phyloP scores from a whole-genome alignment of 2,797 vertebrate genomes.

The Fringilla coelebs region DNA sequence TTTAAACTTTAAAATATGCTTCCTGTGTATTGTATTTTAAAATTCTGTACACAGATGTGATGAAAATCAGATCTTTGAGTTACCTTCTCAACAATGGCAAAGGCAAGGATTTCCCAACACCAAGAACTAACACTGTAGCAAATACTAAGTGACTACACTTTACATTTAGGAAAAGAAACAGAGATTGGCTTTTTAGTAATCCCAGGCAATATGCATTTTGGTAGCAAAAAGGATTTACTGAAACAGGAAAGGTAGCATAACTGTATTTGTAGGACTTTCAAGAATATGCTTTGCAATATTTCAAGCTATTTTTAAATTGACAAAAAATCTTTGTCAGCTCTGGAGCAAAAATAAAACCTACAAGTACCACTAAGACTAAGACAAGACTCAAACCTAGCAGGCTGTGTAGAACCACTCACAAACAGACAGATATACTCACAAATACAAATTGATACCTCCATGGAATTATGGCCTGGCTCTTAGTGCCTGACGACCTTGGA shows the following conservation, averaged over 20 bases:
- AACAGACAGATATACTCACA: background rate
- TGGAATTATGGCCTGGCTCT: background rate
- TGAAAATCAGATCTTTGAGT: background rate
- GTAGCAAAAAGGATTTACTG: background rate
- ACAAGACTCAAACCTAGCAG: background rate
- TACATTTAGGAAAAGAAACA: background rate
- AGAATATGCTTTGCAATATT: background rate
- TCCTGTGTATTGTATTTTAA: constrained; percentile 15
- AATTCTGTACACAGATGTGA: background rate
- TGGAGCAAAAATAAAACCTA: background rate
- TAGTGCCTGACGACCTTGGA: background rate
- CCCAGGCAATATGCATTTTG: background rate
- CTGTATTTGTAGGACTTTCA: background rate
- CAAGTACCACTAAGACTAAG: background rate
- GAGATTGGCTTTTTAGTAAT: background rate
- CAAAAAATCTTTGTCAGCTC: background rate
- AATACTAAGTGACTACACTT: background rate
- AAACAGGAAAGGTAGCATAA: background rate
- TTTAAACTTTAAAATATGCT: constrained; percentile 50
- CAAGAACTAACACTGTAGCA: background rate
- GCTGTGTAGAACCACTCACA: background rate
- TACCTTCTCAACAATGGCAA: background rate
- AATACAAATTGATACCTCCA: background rate
- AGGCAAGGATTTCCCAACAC: background rate
- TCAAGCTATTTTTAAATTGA: background rate